Evolutionary conservation across 2,888 invertebrate genomes (phyloP).

Genomic region (Thereva nobilitata): DNA sequence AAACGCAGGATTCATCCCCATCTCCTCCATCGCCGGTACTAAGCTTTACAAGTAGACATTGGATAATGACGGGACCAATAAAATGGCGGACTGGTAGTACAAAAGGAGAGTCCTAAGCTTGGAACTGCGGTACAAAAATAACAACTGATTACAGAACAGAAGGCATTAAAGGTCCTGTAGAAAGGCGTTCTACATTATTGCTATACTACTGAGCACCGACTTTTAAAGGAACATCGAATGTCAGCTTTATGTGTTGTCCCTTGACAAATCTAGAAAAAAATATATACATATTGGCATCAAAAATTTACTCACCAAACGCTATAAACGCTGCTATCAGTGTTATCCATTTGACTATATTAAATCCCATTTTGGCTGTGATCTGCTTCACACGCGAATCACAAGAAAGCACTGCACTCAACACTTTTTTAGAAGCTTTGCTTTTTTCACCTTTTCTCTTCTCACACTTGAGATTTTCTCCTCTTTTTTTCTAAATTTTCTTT

Average conservation of each 20-base stretch:
- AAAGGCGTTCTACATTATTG: background rate
- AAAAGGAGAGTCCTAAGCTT: too few relatives aligned
- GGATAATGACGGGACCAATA: too few relatives aligned
- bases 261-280: background rate
- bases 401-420: conserved; percentile 29
- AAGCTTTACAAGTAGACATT: too few relatives aligned
- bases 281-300: conserved; percentile 4
- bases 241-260: too few relatives aligned
- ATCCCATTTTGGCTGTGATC: conserved; percentile 48
- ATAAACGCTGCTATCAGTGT: conserved; percentile 52
- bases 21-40: too few relatives aligned
- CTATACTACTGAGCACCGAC: background rate
- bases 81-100: too few relatives aligned
- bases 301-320: conserved; percentile 51
- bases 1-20: too few relatives aligned
- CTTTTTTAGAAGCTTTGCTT: conserved; percentile 6
- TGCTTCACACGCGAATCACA: conserved; percentile 13
- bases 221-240: background rate
- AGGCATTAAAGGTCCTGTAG: too few relatives aligned
- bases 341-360: conserved; percentile 54
- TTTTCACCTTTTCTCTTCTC: conserved; percentile 24
- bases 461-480: conserved; percentile 5
- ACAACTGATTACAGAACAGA: too few relatives aligned
- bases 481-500: background rate
- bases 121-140: too few relatives aligned